Percentiles rank a stretch among this genome's conserved stretches.
Conservation (phyloP, 1,140 invertebrate genomes). For the Trigoniulus corallinus region DNA sequence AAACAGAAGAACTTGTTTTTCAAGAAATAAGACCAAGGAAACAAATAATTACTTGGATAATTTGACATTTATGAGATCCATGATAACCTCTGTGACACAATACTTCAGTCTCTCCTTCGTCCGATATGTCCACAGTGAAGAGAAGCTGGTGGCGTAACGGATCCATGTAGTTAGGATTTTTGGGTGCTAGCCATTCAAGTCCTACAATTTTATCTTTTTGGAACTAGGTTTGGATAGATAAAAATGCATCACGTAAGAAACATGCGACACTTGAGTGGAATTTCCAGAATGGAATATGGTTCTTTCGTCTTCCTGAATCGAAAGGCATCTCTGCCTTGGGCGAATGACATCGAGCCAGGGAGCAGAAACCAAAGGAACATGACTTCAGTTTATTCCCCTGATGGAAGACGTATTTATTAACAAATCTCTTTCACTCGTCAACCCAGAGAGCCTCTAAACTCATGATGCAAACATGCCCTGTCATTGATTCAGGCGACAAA, state of each 20-base stretch:
- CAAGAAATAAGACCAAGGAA: constrained; percentile 1
- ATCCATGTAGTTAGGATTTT: background rate
- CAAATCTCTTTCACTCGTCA: background rate
- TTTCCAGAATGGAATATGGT: too few relatives aligned
- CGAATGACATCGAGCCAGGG: too few relatives aligned
- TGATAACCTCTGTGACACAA: constrained; percentile 1
- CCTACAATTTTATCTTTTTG: constrained; percentile 3
- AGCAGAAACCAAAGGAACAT: too few relatives aligned
- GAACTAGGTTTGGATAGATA: background rate
- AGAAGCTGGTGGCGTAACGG: background rate
- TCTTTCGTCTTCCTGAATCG: too few relatives aligned
- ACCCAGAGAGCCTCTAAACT: background rate
- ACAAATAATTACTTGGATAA: constrained; percentile 1
- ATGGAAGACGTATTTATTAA: too few relatives aligned
- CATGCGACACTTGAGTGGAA: too few relatives aligned
- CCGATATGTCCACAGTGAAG: background rate
- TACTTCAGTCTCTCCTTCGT: background rate
- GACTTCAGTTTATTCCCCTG: background rate
- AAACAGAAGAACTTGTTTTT: too few relatives aligned
- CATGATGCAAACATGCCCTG: too few relatives aligned
- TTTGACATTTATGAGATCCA: constrained; percentile 5
- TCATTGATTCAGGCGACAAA: too few relatives aligned
- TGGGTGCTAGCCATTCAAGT: constrained; percentile 5
- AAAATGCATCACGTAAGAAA: too few relatives aligned
- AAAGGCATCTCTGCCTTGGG: too few relatives aligned